Conservation (phyloP, 2,797 vertebrate genomes). For the Pseudochirops corinnae region DNA sequence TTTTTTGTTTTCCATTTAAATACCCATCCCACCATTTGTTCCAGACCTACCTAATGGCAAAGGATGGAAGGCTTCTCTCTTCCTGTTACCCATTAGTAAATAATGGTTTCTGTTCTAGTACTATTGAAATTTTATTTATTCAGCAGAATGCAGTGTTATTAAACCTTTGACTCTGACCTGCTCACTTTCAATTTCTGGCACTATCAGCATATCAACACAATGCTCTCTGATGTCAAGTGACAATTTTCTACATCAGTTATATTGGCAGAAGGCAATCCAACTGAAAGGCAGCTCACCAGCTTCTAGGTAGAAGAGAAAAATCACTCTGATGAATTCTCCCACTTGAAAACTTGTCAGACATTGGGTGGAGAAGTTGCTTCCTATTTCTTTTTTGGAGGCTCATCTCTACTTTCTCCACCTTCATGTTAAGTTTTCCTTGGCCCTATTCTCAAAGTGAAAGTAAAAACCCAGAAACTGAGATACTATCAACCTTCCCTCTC, state of each 20-base stretch:
- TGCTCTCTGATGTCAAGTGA: constrained; percentile 70
- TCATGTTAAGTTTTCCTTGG: not conserved
- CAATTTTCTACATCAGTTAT: constrained; percentile 74
- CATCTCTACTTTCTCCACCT: not conserved
- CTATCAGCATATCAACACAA: constrained; percentile 57
- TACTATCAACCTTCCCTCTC: not conserved
- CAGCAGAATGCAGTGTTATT: constrained; percentile 68
- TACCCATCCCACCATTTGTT: constrained; percentile 25
- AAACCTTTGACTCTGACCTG: constrained; percentile 74
- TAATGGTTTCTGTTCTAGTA: constrained; percentile 60
- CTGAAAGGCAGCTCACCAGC: constrained; percentile 53
- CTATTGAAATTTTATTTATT: constrained; percentile 74
- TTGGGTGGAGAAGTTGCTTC: not conserved
- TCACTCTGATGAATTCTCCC: not conserved
- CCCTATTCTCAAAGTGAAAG: not conserved
- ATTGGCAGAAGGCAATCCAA: constrained; percentile 57
- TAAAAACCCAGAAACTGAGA: not conserved
- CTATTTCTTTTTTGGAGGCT: not conserved
- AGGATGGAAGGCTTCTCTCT: constrained; percentile 19
- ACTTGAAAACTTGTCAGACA: constrained; percentile 4
- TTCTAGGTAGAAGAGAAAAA: constrained; percentile 65
- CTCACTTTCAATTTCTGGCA: constrained; percentile 70
- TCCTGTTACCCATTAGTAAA: constrained; percentile 72
- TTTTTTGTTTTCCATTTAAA: not conserved
- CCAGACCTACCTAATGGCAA: not conserved